A percentile compares a stretch with the other conserved stretches of the same genome.
These are phyloP conservation scores for Leuciscus waleckii DNA, from an alignment of 2,797 vertebrate genomes.

Conservation along the genomic window DNA sequence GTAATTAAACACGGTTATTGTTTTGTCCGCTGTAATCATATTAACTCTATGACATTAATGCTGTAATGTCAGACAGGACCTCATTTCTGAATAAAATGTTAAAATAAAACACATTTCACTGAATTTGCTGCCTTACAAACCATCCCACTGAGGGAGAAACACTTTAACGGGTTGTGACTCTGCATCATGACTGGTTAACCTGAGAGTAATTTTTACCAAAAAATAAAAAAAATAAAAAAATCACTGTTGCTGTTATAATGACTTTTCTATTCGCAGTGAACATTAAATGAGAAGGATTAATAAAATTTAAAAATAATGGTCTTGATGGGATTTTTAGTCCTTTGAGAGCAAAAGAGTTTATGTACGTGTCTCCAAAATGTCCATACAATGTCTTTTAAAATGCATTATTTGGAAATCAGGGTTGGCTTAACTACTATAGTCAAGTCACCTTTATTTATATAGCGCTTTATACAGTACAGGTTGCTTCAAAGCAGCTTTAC, in stretches of 20 bases:
- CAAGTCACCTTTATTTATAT: background rate
- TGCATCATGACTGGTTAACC: conserved; percentile 23
- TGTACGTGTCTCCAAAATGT: background rate
- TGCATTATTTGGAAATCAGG: background rate
- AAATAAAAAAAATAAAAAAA: background rate
- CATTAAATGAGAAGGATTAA: conserved; percentile 81
- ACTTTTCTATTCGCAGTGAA: conserved; percentile 77
- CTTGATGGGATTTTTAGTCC: conserved; percentile 76
- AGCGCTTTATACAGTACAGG: background rate
- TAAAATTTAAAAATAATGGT: conserved; percentile 77
- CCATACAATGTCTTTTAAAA: conserved; percentile 3
- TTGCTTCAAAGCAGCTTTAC: background rate
- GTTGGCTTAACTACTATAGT: background rate
- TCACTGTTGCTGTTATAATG: conserved; percentile 63
- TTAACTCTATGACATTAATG: background rate
- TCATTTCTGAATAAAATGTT: background rate
- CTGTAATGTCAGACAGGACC: background rate
- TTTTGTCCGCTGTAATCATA: background rate
- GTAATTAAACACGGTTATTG: background rate
- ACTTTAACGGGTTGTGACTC: background rate
- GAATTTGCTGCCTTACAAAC: background rate
- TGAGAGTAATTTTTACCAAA: conserved; percentile 45
- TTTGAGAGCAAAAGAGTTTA: conserved; percentile 60
- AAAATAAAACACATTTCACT: background rate
- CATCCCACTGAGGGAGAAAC: background rate